Conservation (phyloP, 2,113 vertebrate species). For the Xenopus laevis region DNA sequence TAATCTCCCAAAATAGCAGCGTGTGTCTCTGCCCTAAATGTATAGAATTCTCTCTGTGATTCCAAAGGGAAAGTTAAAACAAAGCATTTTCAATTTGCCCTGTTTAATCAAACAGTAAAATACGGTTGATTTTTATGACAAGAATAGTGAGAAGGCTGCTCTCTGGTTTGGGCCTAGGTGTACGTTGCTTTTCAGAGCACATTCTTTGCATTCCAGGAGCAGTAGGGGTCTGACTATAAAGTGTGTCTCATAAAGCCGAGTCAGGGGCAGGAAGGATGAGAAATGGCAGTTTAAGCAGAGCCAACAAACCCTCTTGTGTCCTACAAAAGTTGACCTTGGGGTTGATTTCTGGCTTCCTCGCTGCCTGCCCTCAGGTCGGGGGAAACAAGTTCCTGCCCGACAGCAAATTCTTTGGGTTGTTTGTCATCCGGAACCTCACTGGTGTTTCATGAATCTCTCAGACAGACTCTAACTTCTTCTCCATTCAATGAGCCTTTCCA, state of each 20-base stretch:
- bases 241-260: background rate
- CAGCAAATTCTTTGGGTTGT: conserved; percentile 13
- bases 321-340: conserved; percentile 4
- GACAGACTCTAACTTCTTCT: no score
- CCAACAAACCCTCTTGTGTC: conserved; percentile 11
- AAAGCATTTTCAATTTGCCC: no score
- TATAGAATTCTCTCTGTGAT: no score
- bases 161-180: background rate
- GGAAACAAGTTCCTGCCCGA: background rate
- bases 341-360: conserved; percentile 21
- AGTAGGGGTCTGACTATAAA: background rate
- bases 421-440: background rate
- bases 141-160: no score
- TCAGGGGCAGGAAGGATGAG: conserved; percentile 8
- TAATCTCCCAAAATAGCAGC: no score
- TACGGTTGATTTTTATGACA: no score
- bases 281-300: conserved; percentile 7
- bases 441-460: background rate
- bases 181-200: background rate
- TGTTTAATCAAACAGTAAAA: no score
- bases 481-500: no score
- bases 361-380: conserved; percentile 17
- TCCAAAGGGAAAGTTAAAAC: no score
- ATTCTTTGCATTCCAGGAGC: background rate
- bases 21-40: no score